Conservation (phyloP, 2,113 vertebrate genomes). For the Thinocorus orbignyianus region DNA sequence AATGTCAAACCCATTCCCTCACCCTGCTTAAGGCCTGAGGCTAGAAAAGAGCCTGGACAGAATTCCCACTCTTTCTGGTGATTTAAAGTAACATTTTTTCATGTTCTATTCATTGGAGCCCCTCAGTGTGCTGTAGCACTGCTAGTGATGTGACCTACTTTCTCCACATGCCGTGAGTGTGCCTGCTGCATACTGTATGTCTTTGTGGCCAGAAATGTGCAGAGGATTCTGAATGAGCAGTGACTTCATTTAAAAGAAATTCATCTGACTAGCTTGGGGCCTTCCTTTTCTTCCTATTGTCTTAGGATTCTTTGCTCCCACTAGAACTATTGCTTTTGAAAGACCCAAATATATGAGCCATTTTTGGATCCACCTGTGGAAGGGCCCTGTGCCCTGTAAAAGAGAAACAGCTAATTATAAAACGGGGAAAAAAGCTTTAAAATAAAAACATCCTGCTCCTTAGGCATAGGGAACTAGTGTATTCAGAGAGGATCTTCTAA, state of each 20-base stretch:
- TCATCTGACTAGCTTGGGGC: constrained; percentile 10
- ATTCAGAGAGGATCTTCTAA: not conserved
- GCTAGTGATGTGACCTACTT: constrained; percentile 52
- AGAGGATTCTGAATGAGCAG: constrained; percentile 37
- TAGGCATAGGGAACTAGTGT: not conserved
- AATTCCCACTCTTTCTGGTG: constrained; percentile 30
- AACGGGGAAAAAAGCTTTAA: not conserved
- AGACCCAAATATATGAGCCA: not conserved
- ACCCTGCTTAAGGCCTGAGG: not conserved
- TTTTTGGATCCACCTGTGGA: constrained; percentile 20
- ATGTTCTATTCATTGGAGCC: constrained; percentile 7
- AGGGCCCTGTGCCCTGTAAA: not conserved
- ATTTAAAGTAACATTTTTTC: constrained; percentile 25
- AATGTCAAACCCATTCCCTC: constrained; percentile 13
- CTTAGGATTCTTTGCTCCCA: not conserved
- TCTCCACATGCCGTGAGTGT: not conserved
- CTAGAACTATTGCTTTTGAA: constrained; percentile 27
- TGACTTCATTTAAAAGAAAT: constrained; percentile 54
- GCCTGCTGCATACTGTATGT: constrained; percentile 34
- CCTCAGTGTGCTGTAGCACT: not conserved
- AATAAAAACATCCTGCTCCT: not conserved
- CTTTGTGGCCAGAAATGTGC: constrained; percentile 62
- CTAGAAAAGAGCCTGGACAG: constrained; percentile 1
- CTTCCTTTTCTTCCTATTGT: constrained; percentile 52
- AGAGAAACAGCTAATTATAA: not conserved